Conservation (phyloP, 2,888 invertebrate species). For the Meganola albula region DNA sequence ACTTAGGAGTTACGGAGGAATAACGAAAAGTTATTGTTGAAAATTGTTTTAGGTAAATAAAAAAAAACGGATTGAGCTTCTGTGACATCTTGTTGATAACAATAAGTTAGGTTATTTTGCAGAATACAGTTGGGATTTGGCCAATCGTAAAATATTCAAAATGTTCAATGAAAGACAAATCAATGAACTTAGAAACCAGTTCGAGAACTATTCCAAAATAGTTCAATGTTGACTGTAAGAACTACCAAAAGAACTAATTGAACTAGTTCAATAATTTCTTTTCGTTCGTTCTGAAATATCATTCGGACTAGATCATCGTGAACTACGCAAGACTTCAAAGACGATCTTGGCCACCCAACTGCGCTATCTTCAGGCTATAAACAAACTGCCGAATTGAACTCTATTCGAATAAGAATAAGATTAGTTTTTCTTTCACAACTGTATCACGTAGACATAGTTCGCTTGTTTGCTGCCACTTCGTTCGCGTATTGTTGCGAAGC, state of each 20-base stretch:
- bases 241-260: no score
- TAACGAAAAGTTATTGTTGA: conserved; percentile 74
- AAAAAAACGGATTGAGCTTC: conserved; percentile 72
- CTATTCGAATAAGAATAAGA: conserved; percentile 29
- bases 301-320: no score
- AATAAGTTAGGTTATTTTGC: conserved; percentile 41
- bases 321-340: no score
- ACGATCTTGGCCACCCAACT: conserved; percentile 38
- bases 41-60: conserved; percentile 74
- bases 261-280: no score
- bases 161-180: no score
- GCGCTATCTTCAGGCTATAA: conserved; percentile 34
- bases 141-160: no score
- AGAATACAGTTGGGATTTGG: conserved; percentile 10
- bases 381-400: conserved; percentile 35
- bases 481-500: conserved; percentile 52
- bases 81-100: conserved; percentile 66
- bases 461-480: conserved; percentile 57
- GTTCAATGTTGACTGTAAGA: no score
- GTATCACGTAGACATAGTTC: conserved; percentile 49
- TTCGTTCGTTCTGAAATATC: no score
- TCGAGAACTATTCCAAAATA: no score
- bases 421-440: conserved; percentile 35
- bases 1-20: conserved; percentile 64
- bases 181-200: no score